These are phyloP conservation scores for Amblyopsis hoosieri DNA, from an alignment of 2,797 vertebrate genomes.

Conservation along the genomic window DNA sequence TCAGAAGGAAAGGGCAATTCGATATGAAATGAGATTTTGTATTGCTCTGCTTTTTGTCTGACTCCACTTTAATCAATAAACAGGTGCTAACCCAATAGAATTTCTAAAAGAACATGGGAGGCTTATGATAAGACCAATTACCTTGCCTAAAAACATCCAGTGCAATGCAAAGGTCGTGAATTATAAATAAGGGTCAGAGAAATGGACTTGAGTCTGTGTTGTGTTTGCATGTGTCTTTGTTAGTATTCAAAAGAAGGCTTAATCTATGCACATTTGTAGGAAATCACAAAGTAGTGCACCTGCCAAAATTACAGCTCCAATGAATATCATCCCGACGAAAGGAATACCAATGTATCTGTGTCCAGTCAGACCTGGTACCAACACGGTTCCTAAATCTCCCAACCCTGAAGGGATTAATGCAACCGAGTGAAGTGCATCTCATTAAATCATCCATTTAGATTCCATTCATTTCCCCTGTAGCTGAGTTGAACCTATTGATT, in stretches of 20 bases:
- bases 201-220: slow-evolving; percentile 24
- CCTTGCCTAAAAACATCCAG: slow-evolving; percentile 29
- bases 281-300: slow-evolving; percentile 3
- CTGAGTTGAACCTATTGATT: slow-evolving; percentile 64
- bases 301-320: slow-evolving; percentile 4
- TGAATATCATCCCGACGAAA: slow-evolving; percentile 16
- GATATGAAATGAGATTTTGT: slow-evolving; percentile 75
- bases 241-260: too few relatives aligned
- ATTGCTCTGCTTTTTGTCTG: slow-evolving; percentile 65
- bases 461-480: slow-evolving; percentile 48
- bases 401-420: slow-evolving; percentile 21
- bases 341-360: slow-evolving; percentile 40
- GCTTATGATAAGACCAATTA: slow-evolving; percentile 45
- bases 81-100: slow-evolving; percentile 68
- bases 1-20: slow-evolving; percentile 76
- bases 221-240: slow-evolving; percentile 1
- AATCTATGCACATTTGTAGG: neutral
- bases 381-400: neutral
- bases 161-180: slow-evolving; percentile 15
- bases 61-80: slow-evolving; percentile 76
- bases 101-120: slow-evolving; percentile 57
- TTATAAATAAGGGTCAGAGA: slow-evolving; percentile 18
- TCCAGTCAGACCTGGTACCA: slow-evolving; percentile 25
- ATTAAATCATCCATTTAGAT: slow-evolving; percentile 59
- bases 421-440: slow-evolving; percentile 60